These are phyloP conservation scores for Galleria mellonella DNA, from an alignment of 1,140 invertebrate genomes.

Conservation along the genomic window DNA sequence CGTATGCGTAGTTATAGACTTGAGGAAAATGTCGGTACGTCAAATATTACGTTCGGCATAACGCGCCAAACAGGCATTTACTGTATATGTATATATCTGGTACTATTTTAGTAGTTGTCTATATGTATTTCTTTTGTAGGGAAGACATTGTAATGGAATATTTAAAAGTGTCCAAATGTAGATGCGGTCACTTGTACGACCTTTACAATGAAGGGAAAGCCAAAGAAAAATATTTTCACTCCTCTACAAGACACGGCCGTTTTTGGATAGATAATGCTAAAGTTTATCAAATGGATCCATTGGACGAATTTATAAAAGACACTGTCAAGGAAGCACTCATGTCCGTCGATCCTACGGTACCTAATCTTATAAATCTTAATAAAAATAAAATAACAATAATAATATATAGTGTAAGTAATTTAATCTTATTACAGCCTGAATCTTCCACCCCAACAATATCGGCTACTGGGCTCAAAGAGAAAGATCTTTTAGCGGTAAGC, in stretches of 20 bases:
- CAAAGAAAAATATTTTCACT: slow-evolving; percentile 48
- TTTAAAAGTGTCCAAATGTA: slow-evolving; percentile 46
- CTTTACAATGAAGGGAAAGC: slow-evolving; percentile 34
- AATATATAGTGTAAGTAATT: too few species aligned
- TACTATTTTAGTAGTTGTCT: too few species aligned
- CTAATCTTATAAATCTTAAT: slow-evolving; percentile 3
- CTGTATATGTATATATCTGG: too few species aligned
- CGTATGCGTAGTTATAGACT: too few species aligned
- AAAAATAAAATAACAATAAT: neutral
- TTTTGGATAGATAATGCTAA: slow-evolving; percentile 49
- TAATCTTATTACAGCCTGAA: slow-evolving; percentile 31
- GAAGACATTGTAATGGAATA: slow-evolving; percentile 35
- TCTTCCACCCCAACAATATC: slow-evolving; percentile 39
- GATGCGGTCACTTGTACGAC: slow-evolving; percentile 56
- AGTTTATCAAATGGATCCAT: slow-evolving; percentile 47
- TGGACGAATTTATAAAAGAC: slow-evolving; percentile 53
- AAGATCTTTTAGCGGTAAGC: slow-evolving; percentile 43
- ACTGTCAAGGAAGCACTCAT: slow-evolving; percentile 34
- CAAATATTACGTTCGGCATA: too few species aligned
- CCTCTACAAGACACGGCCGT: slow-evolving; percentile 27
- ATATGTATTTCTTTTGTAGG: slow-evolving; percentile 23
- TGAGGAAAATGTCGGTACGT: too few species aligned
- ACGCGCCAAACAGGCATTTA: too few species aligned
- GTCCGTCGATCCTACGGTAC: slow-evolving; percentile 38
- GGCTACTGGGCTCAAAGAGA: slow-evolving; percentile 35